Percentiles rank a stretch among this genome's conserved stretches.
These are phyloP conservation scores for Homalodisca vitripennis DNA, from an alignment of 1,140 invertebrate genomes.

Conservation along the genomic window DNA sequence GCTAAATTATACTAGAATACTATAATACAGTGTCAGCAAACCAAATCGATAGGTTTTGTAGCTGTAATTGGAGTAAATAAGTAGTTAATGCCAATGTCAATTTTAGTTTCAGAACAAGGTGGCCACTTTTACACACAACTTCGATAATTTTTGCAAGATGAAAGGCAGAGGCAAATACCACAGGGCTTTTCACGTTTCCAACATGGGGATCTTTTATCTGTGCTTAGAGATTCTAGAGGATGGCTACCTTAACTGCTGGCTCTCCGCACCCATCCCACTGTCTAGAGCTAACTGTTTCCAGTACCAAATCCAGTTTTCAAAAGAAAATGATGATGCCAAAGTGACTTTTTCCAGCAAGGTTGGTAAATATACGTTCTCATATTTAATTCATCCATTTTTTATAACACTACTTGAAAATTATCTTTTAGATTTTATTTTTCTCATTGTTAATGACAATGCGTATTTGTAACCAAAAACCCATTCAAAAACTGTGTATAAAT, in stretches of 20 bases:
- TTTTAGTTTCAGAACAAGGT: not conserved
- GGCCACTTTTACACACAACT: constrained; percentile 1
- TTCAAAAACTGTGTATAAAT: no score
- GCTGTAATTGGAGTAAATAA: no score
- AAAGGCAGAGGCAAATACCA: not conserved
- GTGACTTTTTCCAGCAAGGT: not conserved
- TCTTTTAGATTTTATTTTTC: not conserved
- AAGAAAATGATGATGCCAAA: not conserved
- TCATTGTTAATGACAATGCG: no score
- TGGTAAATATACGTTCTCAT: no score
- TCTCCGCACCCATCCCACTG: not conserved
- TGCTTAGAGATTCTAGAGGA: not conserved
- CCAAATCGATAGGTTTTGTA: no score
- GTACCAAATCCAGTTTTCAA: not conserved
- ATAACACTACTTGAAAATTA: not conserved
- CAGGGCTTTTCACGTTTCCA: not conserved
- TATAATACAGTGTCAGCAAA: no score
- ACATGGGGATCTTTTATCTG: not conserved
- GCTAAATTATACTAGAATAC: no score
- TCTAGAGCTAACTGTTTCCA: not conserved
- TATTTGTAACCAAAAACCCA: no score
- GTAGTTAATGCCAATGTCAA: no score
- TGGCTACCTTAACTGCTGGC: not conserved
- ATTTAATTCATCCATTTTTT: not conserved
- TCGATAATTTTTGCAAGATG: not conserved